Evolutionary conservation across 2,888 invertebrate species (phyloP).

Genomic region (Catocala fraxini): DNA sequence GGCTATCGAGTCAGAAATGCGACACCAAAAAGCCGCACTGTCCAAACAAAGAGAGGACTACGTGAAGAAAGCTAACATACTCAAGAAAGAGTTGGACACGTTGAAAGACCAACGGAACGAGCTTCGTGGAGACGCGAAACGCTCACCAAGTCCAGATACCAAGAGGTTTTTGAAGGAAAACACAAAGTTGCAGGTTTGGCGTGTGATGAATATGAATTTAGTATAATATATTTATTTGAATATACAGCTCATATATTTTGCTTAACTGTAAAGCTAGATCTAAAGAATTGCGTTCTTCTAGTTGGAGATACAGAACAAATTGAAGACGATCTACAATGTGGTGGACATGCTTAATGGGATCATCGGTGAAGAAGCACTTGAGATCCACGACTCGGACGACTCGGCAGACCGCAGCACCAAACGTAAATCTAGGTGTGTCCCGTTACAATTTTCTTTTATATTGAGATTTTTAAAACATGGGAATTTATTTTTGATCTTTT

Average conservation of each 20-base stretch:
- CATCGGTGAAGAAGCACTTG: slow-evolving; percentile 90
- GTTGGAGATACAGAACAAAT: slow-evolving; percentile 93
- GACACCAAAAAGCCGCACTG: slow-evolving; percentile 93
- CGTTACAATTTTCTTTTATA: slow-evolving; percentile 17
- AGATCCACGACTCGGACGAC: slow-evolving; percentile 62
- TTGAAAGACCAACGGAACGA: slow-evolving; percentile 93
- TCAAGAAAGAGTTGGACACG: slow-evolving; percentile 93
- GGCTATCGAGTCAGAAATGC: slow-evolving; percentile 93
- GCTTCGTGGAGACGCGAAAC: slow-evolving; percentile 89
- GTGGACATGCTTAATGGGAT: slow-evolving; percentile 96
- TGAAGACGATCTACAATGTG: slow-evolving; percentile 94
- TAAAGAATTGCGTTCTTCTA: slow-evolving; percentile 63
- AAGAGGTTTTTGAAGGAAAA: slow-evolving; percentile 94
- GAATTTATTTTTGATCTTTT: slow-evolving; percentile 31
- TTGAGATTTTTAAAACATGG: slow-evolving; percentile 4
- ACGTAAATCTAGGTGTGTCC: slow-evolving; percentile 80
- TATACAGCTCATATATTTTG: slow-evolving; percentile 27
- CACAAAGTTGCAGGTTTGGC: slow-evolving; percentile 93
- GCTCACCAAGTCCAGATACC: slow-evolving; percentile 92
- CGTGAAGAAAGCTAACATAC: slow-evolving; percentile 90
- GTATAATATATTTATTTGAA: slow-evolving; percentile 22
- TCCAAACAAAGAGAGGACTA: slow-evolving; percentile 94
- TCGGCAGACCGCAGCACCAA: slow-evolving; percentile 66
- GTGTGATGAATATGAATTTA: slow-evolving; percentile 39
- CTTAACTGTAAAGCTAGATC: slow-evolving; percentile 40